Conservation (phyloP, 2,113 vertebrate genomes). For the Poeciliopsis turrubarensis region DNA sequence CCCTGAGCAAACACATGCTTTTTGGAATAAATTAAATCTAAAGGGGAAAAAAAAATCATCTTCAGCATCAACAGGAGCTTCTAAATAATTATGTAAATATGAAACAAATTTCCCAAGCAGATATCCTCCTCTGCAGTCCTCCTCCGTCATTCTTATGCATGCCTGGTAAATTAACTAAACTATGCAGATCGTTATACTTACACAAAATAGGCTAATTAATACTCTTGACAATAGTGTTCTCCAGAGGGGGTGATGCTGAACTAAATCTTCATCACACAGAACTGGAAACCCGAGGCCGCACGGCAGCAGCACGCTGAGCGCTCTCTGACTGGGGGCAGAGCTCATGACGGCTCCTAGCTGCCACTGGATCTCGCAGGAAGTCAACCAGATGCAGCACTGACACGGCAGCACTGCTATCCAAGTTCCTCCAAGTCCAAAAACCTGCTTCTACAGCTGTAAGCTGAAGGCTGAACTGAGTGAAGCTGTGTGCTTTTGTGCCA, state of each 20-base stretch:
- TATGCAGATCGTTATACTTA: conserved; percentile 75
- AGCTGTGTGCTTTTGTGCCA: conserved; percentile 49
- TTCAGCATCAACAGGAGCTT: conserved; percentile 61
- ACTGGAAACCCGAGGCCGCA: conserved; percentile 62
- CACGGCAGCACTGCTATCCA: too few species aligned
- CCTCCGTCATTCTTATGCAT: conserved; percentile 73
- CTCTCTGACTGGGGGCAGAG: background rate
- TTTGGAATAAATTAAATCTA: conserved; percentile 69
- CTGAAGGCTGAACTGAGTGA: conserved; percentile 17
- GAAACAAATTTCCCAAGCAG: conserved; percentile 74
- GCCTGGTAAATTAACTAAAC: conserved; percentile 73
- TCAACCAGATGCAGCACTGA: too few species aligned
- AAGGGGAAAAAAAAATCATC: conserved; percentile 37
- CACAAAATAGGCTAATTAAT: conserved; percentile 80
- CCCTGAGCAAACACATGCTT: conserved; percentile 69
- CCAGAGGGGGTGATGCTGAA: conserved; percentile 58
- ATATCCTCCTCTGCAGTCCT: conserved; percentile 72
- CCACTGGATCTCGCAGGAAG: too few species aligned
- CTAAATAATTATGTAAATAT: conserved; percentile 77
- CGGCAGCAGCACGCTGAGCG: conserved; percentile 38
- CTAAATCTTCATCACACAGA: conserved; percentile 71
- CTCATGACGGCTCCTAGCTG: background rate
- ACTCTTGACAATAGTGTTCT: conserved; percentile 76
- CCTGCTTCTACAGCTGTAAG: too few species aligned
- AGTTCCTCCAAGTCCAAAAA: too few species aligned